A percentile compares a stretch with the other conserved stretches of the same genome.
Conservation (phyloP, 2,113 vertebrate species). For the Eubucco bourcierii region DNA sequence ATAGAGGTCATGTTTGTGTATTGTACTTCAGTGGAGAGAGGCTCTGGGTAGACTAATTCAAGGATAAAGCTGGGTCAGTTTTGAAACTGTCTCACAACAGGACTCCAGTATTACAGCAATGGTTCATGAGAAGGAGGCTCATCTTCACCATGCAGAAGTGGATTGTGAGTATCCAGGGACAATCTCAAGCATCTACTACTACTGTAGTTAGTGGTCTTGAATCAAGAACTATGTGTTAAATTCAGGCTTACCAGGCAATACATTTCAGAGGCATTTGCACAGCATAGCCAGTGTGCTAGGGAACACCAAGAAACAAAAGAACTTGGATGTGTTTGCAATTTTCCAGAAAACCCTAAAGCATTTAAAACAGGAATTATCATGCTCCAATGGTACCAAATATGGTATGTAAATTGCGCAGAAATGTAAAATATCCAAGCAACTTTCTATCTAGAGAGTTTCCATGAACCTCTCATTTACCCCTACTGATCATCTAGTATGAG, state of each 20-base stretch:
- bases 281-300: not conserved
- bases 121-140: rapidly evolving
- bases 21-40: not conserved
- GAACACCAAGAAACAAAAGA: not conserved
- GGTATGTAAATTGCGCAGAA: not conserved
- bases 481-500: not conserved
- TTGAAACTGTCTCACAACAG: not conserved
- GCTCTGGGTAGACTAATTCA: not conserved
- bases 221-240: not conserved
- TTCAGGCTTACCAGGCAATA: not conserved
- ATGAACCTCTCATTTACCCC: not conserved
- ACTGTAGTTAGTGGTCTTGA: not conserved
- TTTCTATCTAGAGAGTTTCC: not conserved
- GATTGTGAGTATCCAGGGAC: not conserved
- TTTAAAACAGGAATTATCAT: not conserved
- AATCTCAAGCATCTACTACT: not conserved
- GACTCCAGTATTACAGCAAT: not conserved
- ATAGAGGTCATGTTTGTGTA: rapidly evolving
- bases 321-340: not conserved
- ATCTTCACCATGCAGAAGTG: not conserved
- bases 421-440: not conserved
- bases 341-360: not conserved
- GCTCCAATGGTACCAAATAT: not conserved
- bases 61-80: not conserved
- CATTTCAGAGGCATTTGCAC: rapidly evolving